These are phyloP conservation scores for Amiota communis DNA, from an alignment of 2,888 invertebrate genomes.

Conservation along the genomic window DNA sequence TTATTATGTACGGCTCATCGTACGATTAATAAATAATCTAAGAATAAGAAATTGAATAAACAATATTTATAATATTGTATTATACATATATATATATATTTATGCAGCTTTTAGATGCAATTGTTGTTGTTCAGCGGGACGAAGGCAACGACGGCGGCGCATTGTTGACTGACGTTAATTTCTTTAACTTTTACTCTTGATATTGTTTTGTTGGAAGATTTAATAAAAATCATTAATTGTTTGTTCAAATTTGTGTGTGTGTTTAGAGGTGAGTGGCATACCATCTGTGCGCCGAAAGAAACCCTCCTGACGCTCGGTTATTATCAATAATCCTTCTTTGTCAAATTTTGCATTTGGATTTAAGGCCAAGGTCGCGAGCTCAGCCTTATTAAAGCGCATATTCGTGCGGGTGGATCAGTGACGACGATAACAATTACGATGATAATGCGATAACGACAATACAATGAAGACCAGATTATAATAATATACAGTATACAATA, in stretches of 20 bases:
- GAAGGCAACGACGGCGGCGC: too few relatives aligned
- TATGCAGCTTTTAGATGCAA: too few relatives aligned
- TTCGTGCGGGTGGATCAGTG: slow-evolving; percentile 41
- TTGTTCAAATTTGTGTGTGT: slow-evolving; percentile 13
- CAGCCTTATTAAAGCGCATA: slow-evolving; percentile 95
- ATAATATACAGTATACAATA: neutral
- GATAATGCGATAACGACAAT: slow-evolving; percentile 1
- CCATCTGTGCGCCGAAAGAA: slow-evolving; percentile 82
- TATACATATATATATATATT: too few relatives aligned
- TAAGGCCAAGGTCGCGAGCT: slow-evolving; percentile 87
- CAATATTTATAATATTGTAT: too few relatives aligned
- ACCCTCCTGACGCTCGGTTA: slow-evolving; percentile 92
- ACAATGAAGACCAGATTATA: too few relatives aligned
- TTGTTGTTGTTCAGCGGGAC: neutral
- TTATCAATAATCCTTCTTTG: slow-evolving; percentile 89
- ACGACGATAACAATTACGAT: neutral
- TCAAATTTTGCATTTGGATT: slow-evolving; percentile 92
- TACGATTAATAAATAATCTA: too few relatives aligned
- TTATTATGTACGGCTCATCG: too few relatives aligned
- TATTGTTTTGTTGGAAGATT: slow-evolving; percentile 7
- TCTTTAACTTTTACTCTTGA: slow-evolving; percentile 1
- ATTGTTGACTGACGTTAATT: neutral
- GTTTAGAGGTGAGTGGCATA: slow-evolving; percentile 22
- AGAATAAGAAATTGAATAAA: too few relatives aligned
- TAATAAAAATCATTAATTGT: neutral